Evolutionary conservation across 2,888 invertebrate genomes (phyloP), one percentile per base, ranked within the genome.

Genomic region (Hydrotaea diabolus): DNA sequence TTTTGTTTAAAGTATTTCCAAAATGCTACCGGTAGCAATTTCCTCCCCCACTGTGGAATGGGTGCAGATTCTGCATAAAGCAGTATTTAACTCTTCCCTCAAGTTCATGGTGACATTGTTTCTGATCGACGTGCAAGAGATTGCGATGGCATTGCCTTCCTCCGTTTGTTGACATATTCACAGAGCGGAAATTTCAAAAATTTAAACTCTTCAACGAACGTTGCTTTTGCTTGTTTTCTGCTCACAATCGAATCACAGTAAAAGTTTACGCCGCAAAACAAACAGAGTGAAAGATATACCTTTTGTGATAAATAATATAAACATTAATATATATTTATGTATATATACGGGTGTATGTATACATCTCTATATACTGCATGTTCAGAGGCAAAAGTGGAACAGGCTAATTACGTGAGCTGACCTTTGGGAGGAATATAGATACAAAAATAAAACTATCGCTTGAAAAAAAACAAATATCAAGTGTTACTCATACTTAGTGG

Each of bases 151-250:
- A 75, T 55, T 55, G n/a, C 53, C 21, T 73, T 21, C 17, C 4
- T 31, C 23, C 8, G 73, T 73, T 79, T 39, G 39, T 79, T 73
- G 72, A 64, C 55, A 64, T n/a, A 57, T 36, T 36, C 49, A 72
- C 13, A 66, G 39, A 62, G 72, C 64, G 73, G 78, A 79, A 73
- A 77, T 69, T 64, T 55, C 8, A 39, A 66, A 66, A 55, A 55
- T 21, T 7, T 23, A 21, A 53, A 55, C 21, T 23, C 2, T 55
- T 13, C 19, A 55, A 9, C 11, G n/a, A 55, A 23, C 55, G 55
- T 21, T 2, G n/a, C n/a, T n/a, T n/a, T 49, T n/a, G 15, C 49
- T 49, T 9, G 1, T 9, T 49, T 49, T 49, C 49, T 7, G n/a
- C 49, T 49, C n/a, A 49, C 49, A 49, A 49, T 49, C 7, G 0